phyloP scores from a whole-genome alignment of 2,888 invertebrate genomes.

The Sarcophaga subvicina region DNA sequence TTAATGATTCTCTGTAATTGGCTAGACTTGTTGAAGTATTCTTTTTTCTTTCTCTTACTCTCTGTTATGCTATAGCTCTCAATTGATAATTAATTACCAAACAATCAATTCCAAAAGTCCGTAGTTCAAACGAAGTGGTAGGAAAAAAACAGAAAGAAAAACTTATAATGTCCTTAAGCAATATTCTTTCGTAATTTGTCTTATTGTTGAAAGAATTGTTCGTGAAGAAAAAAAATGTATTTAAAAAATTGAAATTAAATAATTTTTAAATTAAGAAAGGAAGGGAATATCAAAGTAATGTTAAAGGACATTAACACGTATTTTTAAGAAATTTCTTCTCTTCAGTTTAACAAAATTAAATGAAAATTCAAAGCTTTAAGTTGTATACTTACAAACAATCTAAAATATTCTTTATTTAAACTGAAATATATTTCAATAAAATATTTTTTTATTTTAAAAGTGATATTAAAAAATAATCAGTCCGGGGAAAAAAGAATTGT shows the following conservation, averaged over 20 bases:
- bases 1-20: slow-evolving; percentile 48
- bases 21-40: slow-evolving; percentile 58
- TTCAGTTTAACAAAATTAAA: too few relatives aligned
- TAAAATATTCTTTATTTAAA: not conserved
- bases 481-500: too few relatives aligned
- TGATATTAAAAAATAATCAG: not conserved
- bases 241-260: not conserved
- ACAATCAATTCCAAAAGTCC: slow-evolving; percentile 77
- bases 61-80: slow-evolving; percentile 17
- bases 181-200: slow-evolving; percentile 66
- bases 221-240: not conserved
- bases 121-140: slow-evolving; percentile 13
- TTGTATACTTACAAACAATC: too few relatives aligned
- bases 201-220: slow-evolving; percentile 44
- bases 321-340: not conserved
- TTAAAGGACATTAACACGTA: not conserved
- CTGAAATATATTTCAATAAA: not conserved
- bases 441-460: not conserved
- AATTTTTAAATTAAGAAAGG: not conserved
- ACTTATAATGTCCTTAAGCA: slow-evolving; percentile 61
- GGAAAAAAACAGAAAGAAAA: slow-evolving; percentile 11
- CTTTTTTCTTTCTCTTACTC: slow-evolving; percentile 16
- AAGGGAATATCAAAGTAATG: too few relatives aligned
- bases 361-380: too few relatives aligned
- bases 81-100: slow-evolving; percentile 81